phyloP scores from a whole-genome alignment of 2,888 invertebrate genomes.

The Panorpa germanica region DNA sequence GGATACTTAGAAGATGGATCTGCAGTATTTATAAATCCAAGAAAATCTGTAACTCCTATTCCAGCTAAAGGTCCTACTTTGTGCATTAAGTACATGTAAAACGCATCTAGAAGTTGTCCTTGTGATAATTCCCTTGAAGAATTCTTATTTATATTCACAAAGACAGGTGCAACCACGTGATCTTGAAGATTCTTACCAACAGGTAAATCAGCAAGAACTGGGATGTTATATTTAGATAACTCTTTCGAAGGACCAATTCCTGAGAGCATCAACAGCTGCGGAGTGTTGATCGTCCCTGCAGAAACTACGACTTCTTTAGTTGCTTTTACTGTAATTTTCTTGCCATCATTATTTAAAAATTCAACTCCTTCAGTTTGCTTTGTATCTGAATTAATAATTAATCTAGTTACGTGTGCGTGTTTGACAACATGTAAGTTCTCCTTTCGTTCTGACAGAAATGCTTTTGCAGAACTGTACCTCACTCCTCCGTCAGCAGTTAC shows the following conservation, averaged over 20 bases:
- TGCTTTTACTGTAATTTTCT: constrained; percentile 47
- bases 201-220: constrained; percentile 51
- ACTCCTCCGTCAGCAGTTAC: constrained; percentile 61
- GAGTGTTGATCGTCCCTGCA: constrained; percentile 81
- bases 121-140: constrained; percentile 47
- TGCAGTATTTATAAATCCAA: constrained; percentile 29
- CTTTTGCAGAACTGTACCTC: constrained; percentile 74
- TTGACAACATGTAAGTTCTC: constrained; percentile 65
- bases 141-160: constrained; percentile 44
- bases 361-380: constrained; percentile 66
- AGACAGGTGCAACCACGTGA: constrained; percentile 46
- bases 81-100: constrained; percentile 24
- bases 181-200: constrained; percentile 75
- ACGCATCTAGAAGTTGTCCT: constrained; percentile 25
- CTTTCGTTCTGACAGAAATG: constrained; percentile 59
- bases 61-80: constrained; percentile 26
- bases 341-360: constrained; percentile 48
- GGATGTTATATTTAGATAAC: constrained; percentile 46
- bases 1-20: constrained; percentile 24
- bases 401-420: constrained; percentile 56
- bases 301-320: constrained; percentile 71
- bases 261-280: constrained; percentile 81
- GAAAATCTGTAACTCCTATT: constrained; percentile 25
- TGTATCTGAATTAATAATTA: constrained; percentile 53
- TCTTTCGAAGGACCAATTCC: constrained; percentile 63